Evolutionary conservation across 2,113 vertebrate species (phyloP).

Genomic region (Nanger granti): DNA sequence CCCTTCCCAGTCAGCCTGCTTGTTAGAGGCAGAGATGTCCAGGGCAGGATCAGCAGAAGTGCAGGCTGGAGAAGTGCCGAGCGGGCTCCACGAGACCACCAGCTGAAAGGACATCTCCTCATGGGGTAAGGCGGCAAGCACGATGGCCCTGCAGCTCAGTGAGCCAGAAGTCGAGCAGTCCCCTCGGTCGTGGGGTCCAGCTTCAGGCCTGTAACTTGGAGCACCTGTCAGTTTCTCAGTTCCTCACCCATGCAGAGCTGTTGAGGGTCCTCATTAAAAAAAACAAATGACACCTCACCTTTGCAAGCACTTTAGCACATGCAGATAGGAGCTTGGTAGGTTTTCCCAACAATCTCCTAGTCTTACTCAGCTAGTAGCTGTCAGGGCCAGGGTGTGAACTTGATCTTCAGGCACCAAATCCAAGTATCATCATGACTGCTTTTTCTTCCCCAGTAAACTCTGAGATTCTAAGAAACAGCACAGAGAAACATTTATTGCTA

Average conservation of each 20-base stretch:
- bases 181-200: fast-evolving
- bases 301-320: background rate
- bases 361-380: background rate
- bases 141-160: background rate
- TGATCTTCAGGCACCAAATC: background rate
- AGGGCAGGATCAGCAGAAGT: background rate
- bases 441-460: slow-evolving; percentile 47
- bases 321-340: background rate
- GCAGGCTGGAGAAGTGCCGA: background rate
- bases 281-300: background rate
- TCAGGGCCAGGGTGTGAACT: background rate
- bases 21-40: too few species aligned
- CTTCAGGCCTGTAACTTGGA: background rate
- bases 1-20: background rate
- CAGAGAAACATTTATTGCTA: slow-evolving; percentile 62
- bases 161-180: fast-evolving
- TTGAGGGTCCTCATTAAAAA: background rate
- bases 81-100: background rate
- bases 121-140: fast-evolving
- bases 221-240: background rate
- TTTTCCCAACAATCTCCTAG: background rate
- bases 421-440: too few species aligned
- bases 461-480: slow-evolving; percentile 65
- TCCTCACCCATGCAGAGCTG: background rate
- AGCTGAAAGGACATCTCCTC: background rate